Percentiles rank a stretch among this genome's conserved stretches.
These are phyloP conservation scores for Chelonus insularis DNA, from an alignment of 1,140 invertebrate species.

Conservation along the genomic window DNA sequence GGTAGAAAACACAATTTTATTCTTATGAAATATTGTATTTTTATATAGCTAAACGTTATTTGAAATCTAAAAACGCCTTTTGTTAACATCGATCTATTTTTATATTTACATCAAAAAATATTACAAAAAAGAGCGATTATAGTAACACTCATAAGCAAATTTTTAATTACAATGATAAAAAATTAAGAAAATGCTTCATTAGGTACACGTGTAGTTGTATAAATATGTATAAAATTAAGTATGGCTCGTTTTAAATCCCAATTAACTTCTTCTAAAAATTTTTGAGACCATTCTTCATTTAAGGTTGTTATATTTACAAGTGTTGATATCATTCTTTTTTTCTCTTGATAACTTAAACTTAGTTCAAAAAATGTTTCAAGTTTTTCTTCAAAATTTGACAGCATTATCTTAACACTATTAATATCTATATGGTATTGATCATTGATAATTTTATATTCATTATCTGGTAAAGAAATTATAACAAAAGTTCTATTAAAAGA, in stretches of 20 bases:
- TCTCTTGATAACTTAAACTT: constrained; percentile 42
- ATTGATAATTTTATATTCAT: constrained; percentile 53
- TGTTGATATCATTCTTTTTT: constrained; percentile 35
- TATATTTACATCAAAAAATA: too few relatives aligned
- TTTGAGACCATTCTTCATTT: constrained; percentile 40
- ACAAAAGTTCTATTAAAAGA: constrained; percentile 51
- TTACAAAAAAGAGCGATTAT: too few relatives aligned
- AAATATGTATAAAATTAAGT: constrained; percentile 42
- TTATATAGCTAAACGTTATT: too few relatives aligned
- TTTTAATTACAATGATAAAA: constrained; percentile 4
- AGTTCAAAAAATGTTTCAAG: constrained; percentile 27
- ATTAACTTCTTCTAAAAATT: constrained; percentile 40
- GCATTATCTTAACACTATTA: constrained; percentile 8
- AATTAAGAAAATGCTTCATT: constrained; percentile 17
- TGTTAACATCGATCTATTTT: too few relatives aligned
- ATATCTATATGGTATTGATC: constrained; percentile 45
- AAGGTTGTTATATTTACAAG: constrained; percentile 41
- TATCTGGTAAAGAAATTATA: constrained; percentile 35
- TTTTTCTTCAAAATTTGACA: constrained; percentile 22
- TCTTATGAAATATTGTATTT: too few relatives aligned
- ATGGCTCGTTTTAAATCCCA: constrained; percentile 48
- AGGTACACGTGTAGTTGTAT: constrained; percentile 28
- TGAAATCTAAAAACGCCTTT: too few relatives aligned
- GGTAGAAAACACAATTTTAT: too few relatives aligned
- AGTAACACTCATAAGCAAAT: too few relatives aligned